phyloP scores from a whole-genome alignment of 2,113 vertebrate genomes.

The Orientallactaga bullata region DNA sequence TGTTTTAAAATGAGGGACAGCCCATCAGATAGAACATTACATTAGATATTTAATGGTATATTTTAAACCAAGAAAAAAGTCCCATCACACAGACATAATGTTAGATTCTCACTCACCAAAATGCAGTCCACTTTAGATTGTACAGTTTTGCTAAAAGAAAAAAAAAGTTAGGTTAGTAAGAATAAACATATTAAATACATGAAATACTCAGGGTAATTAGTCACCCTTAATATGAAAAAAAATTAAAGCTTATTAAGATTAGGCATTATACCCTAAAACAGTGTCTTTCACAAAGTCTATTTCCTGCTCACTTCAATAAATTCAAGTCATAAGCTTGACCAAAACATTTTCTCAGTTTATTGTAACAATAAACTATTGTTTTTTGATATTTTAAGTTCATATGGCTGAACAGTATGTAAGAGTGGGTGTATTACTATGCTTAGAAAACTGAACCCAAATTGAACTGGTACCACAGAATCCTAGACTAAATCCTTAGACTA shows the following conservation, averaged over 20 bases:
- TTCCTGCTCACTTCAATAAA: slow-evolving; percentile 16
- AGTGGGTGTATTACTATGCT: neutral
- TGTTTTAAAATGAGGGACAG: slow-evolving; percentile 37
- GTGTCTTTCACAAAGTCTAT: slow-evolving; percentile 39
- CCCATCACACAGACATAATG: slow-evolving; percentile 58
- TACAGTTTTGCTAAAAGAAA: slow-evolving; percentile 96
- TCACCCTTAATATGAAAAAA: neutral
- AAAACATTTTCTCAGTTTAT: slow-evolving; percentile 42
- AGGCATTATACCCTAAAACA: slow-evolving; percentile 10
- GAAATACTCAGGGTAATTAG: slow-evolving; percentile 21
- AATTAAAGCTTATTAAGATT: slow-evolving; percentile 33
- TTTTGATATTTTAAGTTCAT: neutral
- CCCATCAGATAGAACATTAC: slow-evolving; percentile 60
- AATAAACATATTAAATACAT: slow-evolving; percentile 60
- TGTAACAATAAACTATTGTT: neutral
- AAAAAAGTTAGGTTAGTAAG: slow-evolving; percentile 84
- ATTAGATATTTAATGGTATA: slow-evolving; percentile 78
- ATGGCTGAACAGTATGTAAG: slow-evolving; percentile 36
- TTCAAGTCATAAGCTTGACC: slow-evolving; percentile 33
- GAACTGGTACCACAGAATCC: too few species aligned
- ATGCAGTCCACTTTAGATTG: slow-evolving; percentile 99
- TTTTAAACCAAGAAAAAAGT: slow-evolving; percentile 30
- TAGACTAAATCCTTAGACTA: too few species aligned
- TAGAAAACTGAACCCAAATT: neutral
- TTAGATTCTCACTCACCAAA: slow-evolving; percentile 94